Percentiles rank a stretch among this genome's conserved stretches.
phyloP scores from a whole-genome alignment of 1,140 invertebrate species.

The Samia ricini region DNA sequence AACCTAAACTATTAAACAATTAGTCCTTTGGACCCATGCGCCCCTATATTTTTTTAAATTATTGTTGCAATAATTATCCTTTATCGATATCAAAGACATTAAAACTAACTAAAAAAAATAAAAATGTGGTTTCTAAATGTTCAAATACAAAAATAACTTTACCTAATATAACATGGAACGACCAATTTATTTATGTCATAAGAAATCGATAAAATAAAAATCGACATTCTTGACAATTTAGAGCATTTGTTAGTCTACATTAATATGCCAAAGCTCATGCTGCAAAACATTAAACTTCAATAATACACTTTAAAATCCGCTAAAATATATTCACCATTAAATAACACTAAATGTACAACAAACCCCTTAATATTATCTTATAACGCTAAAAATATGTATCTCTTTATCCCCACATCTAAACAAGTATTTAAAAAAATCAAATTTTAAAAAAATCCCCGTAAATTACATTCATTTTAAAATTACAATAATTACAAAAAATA shows the following conservation, averaged over 20 bases:
- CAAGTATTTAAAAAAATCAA: neutral
- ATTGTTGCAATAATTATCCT: neutral
- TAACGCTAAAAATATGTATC: neutral
- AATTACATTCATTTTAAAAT: neutral
- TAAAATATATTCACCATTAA: neutral
- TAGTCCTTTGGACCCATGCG: neutral
- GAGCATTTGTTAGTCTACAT: neutral
- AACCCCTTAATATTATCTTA: neutral
- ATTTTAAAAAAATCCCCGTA: neutral
- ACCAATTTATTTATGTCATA: too few species aligned
- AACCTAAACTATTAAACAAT: neutral
- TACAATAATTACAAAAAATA: neutral
- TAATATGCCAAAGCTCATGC: neutral
- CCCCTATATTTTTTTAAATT: neutral
- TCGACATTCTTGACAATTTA: neutral
- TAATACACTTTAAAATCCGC: neutral
- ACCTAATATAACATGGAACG: too few species aligned
- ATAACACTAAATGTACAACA: neutral
- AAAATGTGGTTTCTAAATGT: neutral
- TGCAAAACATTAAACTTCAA: neutral
- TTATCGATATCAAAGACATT: neutral
- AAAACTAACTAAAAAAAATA: neutral
- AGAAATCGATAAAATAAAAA: too few species aligned
- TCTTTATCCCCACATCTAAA: neutral
- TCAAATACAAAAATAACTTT: too few species aligned